Evolutionary conservation across 1,140 invertebrate species (phyloP), one percentile per base, ranked within the genome.

Genomic region (Drosophila nannoptera): DNA sequence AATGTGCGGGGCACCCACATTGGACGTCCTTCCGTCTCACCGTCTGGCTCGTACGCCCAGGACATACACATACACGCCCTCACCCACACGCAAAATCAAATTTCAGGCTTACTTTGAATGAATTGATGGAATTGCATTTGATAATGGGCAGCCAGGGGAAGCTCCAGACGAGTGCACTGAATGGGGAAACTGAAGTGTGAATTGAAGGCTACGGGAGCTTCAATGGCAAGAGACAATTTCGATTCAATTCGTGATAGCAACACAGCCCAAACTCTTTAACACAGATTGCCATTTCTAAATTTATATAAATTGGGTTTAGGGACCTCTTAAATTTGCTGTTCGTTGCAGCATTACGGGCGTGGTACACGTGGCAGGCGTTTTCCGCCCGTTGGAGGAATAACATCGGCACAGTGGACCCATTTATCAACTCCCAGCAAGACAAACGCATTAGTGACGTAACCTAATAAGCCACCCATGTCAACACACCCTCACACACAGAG

Each of bases 81-180:
- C 69, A 70, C 75, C 74, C 61, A 65, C 58, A 64, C 54, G 64
- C 58, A 77, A 81, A 81, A 82, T 82, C 74, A 82, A 81, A 82
- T 81, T 83, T 82, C 70, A 70, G 58, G 60, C 74, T 63, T 81
- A 82, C 72, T 73, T 65, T 64, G 54, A 33, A 33, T 42, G 64
- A 60, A 81, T 81, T 81, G 77, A 81, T 81, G 64, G 64, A 73
- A 81, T 77, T 81, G 73, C 73, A 80, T 80, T 76, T 80, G 77
- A 77, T 77, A 76, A 80, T 72, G 73, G 63, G 35, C 14, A 40
- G 42, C 43, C 29, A 32, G 12, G 36, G 46, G 36, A 35, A 54
- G 11, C 12, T 52, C 40, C 60, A 65, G 64, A 36, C 52, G 60
- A 78, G 75, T 61, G 50, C 70, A 66, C 58, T 78, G 61, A 78